Evolutionary conservation across 1,140 invertebrate genomes (phyloP), one percentile per base, ranked within the genome.

Genomic region (Listronotus bonariensis): DNA sequence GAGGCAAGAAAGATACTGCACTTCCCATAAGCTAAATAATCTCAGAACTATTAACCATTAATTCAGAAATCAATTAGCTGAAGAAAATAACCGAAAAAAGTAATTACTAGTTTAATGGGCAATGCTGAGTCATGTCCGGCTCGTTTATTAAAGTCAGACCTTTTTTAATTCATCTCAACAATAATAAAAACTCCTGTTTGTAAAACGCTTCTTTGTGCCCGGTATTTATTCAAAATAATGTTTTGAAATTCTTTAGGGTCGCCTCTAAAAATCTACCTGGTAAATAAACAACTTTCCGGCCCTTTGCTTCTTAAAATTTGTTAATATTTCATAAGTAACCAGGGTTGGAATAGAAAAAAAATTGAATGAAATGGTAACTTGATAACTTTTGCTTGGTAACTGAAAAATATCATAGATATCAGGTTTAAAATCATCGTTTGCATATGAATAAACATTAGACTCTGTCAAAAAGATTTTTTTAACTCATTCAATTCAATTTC

Each of bases 81-180:
- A 55, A 55, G 18, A 26, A 42, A 55, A 55, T 55, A 42, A 26
- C 40, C 18, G 40, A 55, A 55, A 55, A 55, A 55, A 55, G 15
- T 42, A 55, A 55, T 55, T 41, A 55, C 53, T 55, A 38, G 53
- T 38, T 55, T 55, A 55, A 55, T 55, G 36, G 53, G 11, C 40
- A 3, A 8, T 20, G 53, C 53, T 55, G 53, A 55, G 40, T 55
- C 53, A 55, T 42, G 12, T 42, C 17, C 32, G 11, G 12, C 36
- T 55, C 53, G 41, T 55, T 55, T 55, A 55, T 55, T 36, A 41
- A 55, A 55, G 51, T 53, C 51, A 55, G 40, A n/a, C 41, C 20
- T 18, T 38, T 55, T 36, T 38, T 36, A 14, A 10, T 7, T 31
- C n/a, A 10, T 36, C 18, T 49, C 17, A 10, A n/a, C 18, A 32